Percentiles rank a stretch among this genome's conserved stretches.
phyloP scores from a whole-genome alignment of 2,797 vertebrate genomes.

The Harpagifer antarcticus region DNA sequence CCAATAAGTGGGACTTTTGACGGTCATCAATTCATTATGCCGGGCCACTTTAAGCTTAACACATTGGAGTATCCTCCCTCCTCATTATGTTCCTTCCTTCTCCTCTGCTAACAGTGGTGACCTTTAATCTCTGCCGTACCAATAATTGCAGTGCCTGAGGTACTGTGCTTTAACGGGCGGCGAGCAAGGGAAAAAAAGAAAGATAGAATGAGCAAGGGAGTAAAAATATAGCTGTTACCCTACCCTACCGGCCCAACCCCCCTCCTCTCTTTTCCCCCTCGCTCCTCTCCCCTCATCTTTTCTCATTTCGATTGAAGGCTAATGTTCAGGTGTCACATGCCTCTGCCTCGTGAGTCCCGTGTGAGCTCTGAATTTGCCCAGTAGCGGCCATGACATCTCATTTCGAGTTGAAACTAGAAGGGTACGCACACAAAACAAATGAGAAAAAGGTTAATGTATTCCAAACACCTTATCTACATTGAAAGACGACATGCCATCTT shows the following conservation, averaged over 20 bases:
- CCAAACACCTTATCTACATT: constrained; percentile 73
- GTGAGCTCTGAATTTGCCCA: constrained; percentile 46
- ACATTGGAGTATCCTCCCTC: constrained; percentile 56
- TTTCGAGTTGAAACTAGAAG: constrained; percentile 68
- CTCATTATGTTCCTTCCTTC: constrained; percentile 58
- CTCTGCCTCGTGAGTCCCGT: constrained; percentile 46
- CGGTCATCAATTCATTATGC: constrained; percentile 21
- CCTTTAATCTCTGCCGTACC: constrained; percentile 75
- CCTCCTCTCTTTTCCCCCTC: background rate
- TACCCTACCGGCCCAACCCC: constrained; percentile 17
- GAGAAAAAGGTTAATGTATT: constrained; percentile 82
- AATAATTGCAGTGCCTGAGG: constrained; percentile 77
- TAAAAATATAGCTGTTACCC: constrained; percentile 68
- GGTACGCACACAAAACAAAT: constrained; percentile 71
- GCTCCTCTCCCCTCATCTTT: constrained; percentile 56
- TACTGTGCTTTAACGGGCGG: constrained; percentile 56
- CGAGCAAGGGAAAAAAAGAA: constrained; percentile 52
- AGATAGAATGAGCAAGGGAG: constrained; percentile 59
- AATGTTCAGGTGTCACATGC: constrained; percentile 66
- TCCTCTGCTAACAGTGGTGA: constrained; percentile 73
- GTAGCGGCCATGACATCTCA: constrained; percentile 56
- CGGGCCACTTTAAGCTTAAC: constrained; percentile 28
- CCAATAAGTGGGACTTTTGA: constrained; percentile 41
- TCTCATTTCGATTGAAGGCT: constrained; percentile 72
- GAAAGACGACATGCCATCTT: constrained; percentile 53